Conservation (phyloP, 2,888 invertebrate species). For the Drosophila niveifrons region DNA sequence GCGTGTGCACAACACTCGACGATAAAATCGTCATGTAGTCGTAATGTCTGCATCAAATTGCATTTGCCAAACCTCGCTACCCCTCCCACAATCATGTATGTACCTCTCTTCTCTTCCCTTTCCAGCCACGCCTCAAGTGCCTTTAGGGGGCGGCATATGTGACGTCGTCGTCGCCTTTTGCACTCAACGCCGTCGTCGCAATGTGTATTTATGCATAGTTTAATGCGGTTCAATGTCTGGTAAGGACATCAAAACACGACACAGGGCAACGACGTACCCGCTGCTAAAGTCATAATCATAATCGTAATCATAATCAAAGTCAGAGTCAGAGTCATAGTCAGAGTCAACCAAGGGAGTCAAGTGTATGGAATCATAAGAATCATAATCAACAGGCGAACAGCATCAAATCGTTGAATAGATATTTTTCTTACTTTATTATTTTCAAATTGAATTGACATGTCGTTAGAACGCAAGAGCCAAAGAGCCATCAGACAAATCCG, state of each 20-base stretch:
- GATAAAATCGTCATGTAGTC: conserved; percentile 82
- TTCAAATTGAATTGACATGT: conserved; percentile 78
- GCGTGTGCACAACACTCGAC: conserved; percentile 72
- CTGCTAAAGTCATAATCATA: conserved; percentile 59
- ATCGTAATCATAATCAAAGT: conserved; percentile 47
- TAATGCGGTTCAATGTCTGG: conserved; percentile 82
- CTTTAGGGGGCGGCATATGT: conserved; percentile 56
- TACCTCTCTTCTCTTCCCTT: neutral
- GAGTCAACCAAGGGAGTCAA: conserved; percentile 21
- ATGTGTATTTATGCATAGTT: conserved; percentile 82
- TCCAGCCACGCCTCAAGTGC: conserved; percentile 48
- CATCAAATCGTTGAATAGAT: conserved; percentile 33
- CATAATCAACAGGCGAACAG: conserved; percentile 70
- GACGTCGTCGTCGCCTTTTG: conserved; percentile 34
- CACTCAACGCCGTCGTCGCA: conserved; percentile 59
- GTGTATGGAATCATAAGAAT: conserved; percentile 24
- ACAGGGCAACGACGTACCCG: conserved; percentile 46
- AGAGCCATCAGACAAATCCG: conserved; percentile 69
- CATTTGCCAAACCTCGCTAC: conserved; percentile 66
- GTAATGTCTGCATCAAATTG: conserved; percentile 81
- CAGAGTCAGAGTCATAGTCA: conserved; percentile 40
- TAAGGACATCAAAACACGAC: conserved; percentile 80
- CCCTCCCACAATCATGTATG: neutral
- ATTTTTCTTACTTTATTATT: conserved; percentile 67
- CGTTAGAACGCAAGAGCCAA: conserved; percentile 46